A percentile compares a stretch with the other conserved stretches of the same genome.
Evolutionary conservation across 2,113 vertebrate genomes (phyloP).

Genomic region (Corydoras sp.): DNA sequence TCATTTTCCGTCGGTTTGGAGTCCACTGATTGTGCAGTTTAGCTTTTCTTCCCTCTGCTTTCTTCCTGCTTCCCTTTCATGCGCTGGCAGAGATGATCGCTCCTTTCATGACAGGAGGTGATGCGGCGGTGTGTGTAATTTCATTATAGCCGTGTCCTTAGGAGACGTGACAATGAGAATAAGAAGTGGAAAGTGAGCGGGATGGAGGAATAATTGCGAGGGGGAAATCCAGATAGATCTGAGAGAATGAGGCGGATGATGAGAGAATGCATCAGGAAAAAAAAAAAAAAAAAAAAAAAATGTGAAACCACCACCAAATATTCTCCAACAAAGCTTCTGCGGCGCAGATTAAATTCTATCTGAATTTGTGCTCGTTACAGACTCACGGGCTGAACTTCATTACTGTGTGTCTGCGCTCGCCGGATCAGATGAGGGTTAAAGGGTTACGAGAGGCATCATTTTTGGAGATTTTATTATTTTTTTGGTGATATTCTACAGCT

Average conservation of each 20-base stretch:
- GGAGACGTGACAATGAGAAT: background rate
- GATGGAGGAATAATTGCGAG: background rate
- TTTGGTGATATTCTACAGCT: too few species aligned
- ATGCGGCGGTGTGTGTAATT: slow-evolving; percentile 13
- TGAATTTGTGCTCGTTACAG: background rate
- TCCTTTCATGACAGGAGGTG: background rate
- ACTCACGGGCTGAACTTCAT: background rate
- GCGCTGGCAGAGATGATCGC: slow-evolving; percentile 8
- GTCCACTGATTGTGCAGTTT: background rate
- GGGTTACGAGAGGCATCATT: too few species aligned
- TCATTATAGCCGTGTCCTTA: slow-evolving; percentile 13
- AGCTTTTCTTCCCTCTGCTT: too few species aligned
- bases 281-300: background rate
- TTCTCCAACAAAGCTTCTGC: background rate
- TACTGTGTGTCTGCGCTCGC: background rate
- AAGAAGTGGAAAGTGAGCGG: background rate
- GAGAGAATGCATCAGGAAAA: background rate
- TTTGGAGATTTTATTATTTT: too few species aligned
- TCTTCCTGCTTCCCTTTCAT: slow-evolving; percentile 4
- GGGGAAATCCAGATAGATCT: background rate
- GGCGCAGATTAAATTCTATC: background rate
- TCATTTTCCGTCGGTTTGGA: slow-evolving; percentile 6
- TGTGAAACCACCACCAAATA: background rate
- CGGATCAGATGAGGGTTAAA: background rate
- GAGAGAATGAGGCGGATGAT: background rate